Evolutionary conservation across 2,888 invertebrate genomes (phyloP).

Genomic region (Cephus pygmeus): DNA sequence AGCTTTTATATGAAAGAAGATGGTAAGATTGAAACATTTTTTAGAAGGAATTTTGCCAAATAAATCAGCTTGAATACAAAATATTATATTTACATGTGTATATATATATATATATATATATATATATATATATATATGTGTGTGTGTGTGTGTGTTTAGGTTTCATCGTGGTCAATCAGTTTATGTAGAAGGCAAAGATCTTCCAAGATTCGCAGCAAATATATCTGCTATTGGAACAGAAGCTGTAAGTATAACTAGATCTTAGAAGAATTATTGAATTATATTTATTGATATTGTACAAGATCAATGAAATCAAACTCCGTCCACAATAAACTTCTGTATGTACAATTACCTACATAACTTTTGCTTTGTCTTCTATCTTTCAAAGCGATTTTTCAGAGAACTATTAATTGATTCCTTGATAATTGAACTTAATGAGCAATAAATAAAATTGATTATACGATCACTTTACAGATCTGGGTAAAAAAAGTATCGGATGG

Average conservation of each 20-base stretch:
- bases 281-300: background rate
- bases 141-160: constrained; percentile 57
- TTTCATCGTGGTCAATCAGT: constrained; percentile 95
- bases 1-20: constrained; percentile 90
- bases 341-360: too few species aligned
- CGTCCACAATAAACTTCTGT: too few species aligned
- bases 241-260: constrained; percentile 72
- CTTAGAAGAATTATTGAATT: background rate
- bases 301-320: background rate
- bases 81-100: background rate
- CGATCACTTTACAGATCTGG: constrained; percentile 78
- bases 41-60: background rate
- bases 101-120: too few species aligned
- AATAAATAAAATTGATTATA: background rate
- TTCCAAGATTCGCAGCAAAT: constrained; percentile 86
- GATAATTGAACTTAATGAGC: too few species aligned
- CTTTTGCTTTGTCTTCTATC: too few species aligned
- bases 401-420: too few species aligned
- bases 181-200: constrained; percentile 89
- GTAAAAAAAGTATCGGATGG: constrained; percentile 85
- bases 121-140: too few species aligned
- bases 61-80: background rate
- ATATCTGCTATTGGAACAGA: constrained; percentile 93
- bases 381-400: too few species aligned
- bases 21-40: constrained; percentile 71